These are phyloP conservation scores for Scelioninae gen. 2 DNA, from an alignment of 2,888 invertebrate species.

Conservation along the genomic window DNA sequence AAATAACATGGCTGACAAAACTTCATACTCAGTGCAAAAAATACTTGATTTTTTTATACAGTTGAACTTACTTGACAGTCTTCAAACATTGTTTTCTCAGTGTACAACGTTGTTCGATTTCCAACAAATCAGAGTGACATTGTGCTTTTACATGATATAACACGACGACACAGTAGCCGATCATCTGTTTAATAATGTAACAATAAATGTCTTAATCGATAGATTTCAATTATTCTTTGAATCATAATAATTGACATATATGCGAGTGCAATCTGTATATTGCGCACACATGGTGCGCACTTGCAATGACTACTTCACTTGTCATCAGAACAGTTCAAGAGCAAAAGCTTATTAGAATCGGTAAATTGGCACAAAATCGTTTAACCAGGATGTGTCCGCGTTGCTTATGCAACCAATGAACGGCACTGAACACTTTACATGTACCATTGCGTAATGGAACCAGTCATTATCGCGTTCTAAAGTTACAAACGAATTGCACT, in stretches of 20 bases:
- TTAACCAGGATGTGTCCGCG: constrained; percentile 72
- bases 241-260: constrained; percentile 26
- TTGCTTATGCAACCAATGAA: constrained; percentile 69
- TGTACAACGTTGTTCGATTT: too few relatives aligned
- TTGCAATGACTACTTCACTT: constrained; percentile 39
- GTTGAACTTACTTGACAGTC: too few relatives aligned
- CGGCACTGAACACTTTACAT: constrained; percentile 68
- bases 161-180: too few relatives aligned
- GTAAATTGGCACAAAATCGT: constrained; percentile 72
- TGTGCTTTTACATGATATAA: too few relatives aligned
- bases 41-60: too few relatives aligned
- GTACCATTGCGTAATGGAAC: constrained; percentile 68
- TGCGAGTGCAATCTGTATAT: constrained; percentile 7
- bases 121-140: too few relatives aligned
- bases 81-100: too few relatives aligned
- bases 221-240: constrained; percentile 26
- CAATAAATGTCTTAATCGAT: too few relatives aligned
- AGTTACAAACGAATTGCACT: constrained; percentile 53
- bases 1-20: too few relatives aligned
- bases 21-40: too few relatives aligned
- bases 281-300: constrained; percentile 23
- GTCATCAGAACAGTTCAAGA: constrained; percentile 64
- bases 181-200: too few relatives aligned
- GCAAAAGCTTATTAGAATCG: constrained; percentile 66
- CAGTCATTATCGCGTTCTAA: constrained; percentile 65